Conservation (phyloP, 64 coral and sea anemone genomes). For the Acropora yongei region DNA sequence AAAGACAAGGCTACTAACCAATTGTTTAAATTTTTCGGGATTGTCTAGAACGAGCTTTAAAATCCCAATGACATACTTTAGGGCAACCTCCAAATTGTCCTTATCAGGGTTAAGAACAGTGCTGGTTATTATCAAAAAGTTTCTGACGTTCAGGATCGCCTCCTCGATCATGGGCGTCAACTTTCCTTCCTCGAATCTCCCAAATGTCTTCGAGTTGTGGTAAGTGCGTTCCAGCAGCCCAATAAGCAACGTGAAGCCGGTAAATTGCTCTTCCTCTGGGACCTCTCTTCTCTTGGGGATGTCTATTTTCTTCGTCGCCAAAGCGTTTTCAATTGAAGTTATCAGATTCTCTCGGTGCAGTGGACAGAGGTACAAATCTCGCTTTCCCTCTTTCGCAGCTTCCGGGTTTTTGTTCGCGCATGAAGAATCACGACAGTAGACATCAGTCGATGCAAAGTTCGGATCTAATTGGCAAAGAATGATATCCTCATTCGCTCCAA, state of each 20-base stretch:
- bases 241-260: slow-evolving; percentile 44
- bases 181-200: background rate
- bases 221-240: slow-evolving; percentile 12
- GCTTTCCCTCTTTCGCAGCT: background rate
- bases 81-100: background rate
- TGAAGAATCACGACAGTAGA: slow-evolving; percentile 25
- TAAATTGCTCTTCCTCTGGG: slow-evolving; percentile 13
- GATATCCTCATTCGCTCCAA: slow-evolving; percentile 8
- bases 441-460: slow-evolving; percentile 31
- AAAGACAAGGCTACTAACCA: background rate
- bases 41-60: background rate
- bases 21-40: no score
- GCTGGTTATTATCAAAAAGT: slow-evolving; percentile 42
- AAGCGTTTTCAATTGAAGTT: background rate
- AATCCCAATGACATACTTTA: background rate
- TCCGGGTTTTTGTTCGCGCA: slow-evolving; percentile 13
- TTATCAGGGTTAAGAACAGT: slow-evolving; percentile 4
- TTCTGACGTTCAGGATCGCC: slow-evolving; percentile 26
- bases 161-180: slow-evolving; percentile 11
- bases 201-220: slow-evolving; percentile 22
- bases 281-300: background rate
- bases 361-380: slow-evolving; percentile 70
- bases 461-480: slow-evolving; percentile 54
- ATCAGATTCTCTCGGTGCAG: slow-evolving; percentile 17
- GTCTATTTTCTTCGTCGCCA: background rate